Base-by-base conservation (phyloP, 2,888 invertebrate species). In the Acanthosepion lycidas region DNA sequence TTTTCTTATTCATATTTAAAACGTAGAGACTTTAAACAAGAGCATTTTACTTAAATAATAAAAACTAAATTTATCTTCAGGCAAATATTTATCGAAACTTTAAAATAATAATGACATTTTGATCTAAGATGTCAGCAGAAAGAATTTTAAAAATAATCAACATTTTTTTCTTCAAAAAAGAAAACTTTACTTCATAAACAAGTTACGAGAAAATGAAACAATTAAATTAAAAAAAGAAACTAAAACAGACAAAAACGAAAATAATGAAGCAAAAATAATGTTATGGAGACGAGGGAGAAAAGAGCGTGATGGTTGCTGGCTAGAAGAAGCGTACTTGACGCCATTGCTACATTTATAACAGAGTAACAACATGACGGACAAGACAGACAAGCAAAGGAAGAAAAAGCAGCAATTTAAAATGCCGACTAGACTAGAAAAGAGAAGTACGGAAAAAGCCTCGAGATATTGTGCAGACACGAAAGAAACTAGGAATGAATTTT, bases 371-470 rank as follows among this genome's bases (percentile, higher is more conserved):
- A 78, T 78, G 78, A 78, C 78, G 78, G n/a, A 78, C n/a, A 78
- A 78, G 78, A 78, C 59, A 59, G 59, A 59, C 59, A 59, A 23
- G 59, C 59, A 78, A n/a, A 78, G n/a, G n/a, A 78, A 78, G 78
- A 78, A 78, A 78, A 78, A n/a, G n/a, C n/a, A 78, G 78, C n/a
- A 15, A 78, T 78, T 78, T 78, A 78, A 78, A 78, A 78, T 78
- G 78, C 78, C 78, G 78, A 78, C 78, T 78, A 78, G 78, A 78
- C 78, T n/a, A 78, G 78, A 78, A n/a, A 78, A 78, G n/a, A 78
- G n/a, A 78, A 78, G 78, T 78, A 78, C n/a, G n/a, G 33, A 33
- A 78, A 78, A n/a, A 78, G n/a, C 78, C 78, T 12, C 2, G n/a
- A 78, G n/a, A 33, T 33, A 78, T n/a, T 0, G 12, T 78, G 78